Base-by-base conservation (phyloP, 2,797 vertebrate species). In the Meda fulgida region DNA sequence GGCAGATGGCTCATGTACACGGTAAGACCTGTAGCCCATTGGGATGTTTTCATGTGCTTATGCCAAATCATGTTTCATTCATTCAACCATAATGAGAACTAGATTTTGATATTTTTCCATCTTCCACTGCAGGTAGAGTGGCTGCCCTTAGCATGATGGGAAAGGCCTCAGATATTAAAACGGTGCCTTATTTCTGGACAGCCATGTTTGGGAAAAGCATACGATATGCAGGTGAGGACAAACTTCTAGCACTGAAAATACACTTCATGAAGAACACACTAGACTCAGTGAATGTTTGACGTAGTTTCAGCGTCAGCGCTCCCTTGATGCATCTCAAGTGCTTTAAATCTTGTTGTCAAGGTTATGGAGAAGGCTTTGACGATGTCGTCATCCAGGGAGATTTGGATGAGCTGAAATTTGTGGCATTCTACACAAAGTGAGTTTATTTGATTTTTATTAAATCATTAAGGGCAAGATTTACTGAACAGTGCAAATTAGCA, bases 381-480 rank as follows among this genome's bases (percentile, higher is more conserved):
- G 97, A 99, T 46, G 98, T 99, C 89, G 95, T 99, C 88, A 98
- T 99, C 94, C 98, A 99, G 93, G 98, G 98, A 83, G 98, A 99
- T 91, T 92, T 99, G 91, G 98, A 99, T 60, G 97, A 99, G 87
- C 93, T 98, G 89, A 97, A 97, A 94, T 99, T 99, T 90, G 98
- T 98, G 90, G 98, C 98, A 26, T 99, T 99, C 94, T 99, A 99
- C 86, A 99, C 98, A 87, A 98, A 97, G 98, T 98, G 93, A 94
- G 96, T 34, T 43, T 7, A 29, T 78, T 78, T 31, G 14, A 3
- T 60, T 26, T 8, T 0, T 40, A 60, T 58, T 58, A 51, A 21
- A 31, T 29, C 6, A 72, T 72, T 46, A 48, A 48, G 46, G 3
- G 43, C 11, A 13, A 43, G 11, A 43, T 46, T 46, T 46, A 46